Conservation (phyloP, 2,888 invertebrate genomes). For the Exocentrus adspersus region DNA sequence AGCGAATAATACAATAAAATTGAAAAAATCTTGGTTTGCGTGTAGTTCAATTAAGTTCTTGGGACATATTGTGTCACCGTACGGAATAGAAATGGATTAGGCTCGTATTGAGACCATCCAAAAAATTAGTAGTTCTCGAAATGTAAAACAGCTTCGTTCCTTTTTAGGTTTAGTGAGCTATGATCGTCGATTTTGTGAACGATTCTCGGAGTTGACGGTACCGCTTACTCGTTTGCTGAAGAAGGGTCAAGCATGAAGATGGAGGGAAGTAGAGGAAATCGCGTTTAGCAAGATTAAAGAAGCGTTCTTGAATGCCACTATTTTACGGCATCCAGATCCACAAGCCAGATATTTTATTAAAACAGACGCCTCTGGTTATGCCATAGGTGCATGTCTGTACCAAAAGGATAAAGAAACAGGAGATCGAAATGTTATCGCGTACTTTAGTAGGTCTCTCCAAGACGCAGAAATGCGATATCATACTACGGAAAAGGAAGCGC, state of each 20-base stretch:
- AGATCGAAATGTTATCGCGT: conserved; percentile 3
- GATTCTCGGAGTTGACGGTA: conserved; percentile 1
- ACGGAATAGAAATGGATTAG: conserved; percentile 15
- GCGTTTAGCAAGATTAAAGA: background rate
- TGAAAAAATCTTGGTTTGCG: conserved; percentile 20
- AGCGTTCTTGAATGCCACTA: background rate
- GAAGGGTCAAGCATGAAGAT: conserved; percentile 3
- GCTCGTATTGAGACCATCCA: conserved; percentile 4
- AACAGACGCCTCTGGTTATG: conserved; percentile 3
- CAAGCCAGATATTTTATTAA: background rate
- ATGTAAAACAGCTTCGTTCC: conserved; percentile 22
- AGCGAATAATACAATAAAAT: conserved; percentile 24
- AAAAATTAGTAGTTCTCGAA: background rate
- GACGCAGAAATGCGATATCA: conserved; percentile 13
- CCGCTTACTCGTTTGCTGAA: background rate
- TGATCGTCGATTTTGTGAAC: conserved; percentile 10
- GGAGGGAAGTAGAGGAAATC: background rate
- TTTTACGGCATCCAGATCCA: background rate
- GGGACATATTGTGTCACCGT: conserved; percentile 17
- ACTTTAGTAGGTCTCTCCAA: background rate
- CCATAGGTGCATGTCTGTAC: conserved; percentile 5
- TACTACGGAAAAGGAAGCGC: conserved; percentile 11
- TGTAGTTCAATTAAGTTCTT: conserved; percentile 2
- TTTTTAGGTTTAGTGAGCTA: conserved; percentile 21
- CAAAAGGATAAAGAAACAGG: background rate